phyloP scores from a whole-genome alignment of 2,888 invertebrate species.

The Himalopsyche kuldschensis region DNA sequence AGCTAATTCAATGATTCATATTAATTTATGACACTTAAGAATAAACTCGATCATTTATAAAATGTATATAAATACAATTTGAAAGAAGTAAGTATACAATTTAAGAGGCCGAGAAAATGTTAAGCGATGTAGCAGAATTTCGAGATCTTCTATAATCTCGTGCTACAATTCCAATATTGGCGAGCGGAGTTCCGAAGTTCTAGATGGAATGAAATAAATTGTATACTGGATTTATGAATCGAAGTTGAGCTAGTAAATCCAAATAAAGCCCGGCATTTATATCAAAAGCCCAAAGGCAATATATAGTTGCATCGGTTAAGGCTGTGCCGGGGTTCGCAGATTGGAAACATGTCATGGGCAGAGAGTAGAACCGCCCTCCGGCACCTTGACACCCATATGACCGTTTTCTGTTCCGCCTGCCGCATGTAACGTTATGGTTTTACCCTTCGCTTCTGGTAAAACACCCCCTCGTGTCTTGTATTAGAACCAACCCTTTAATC shows the following conservation, averaged over 20 bases:
- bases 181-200: not conserved
- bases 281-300: slow-evolving; percentile 3
- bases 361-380: slow-evolving; percentile 5
- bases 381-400: slow-evolving; percentile 1
- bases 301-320: not conserved
- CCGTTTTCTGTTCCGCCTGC: not conserved
- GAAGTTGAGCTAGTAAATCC: not conserved
- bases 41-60: no score
- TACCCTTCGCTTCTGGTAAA: not conserved
- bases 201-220: not conserved
- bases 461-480: not conserved
- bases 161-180: not conserved
- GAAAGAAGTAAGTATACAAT: no score
- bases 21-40: no score
- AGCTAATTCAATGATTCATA: no score
- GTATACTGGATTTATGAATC: not conserved
- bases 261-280: not conserved
- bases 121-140: no score
- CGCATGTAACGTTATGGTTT: not conserved
- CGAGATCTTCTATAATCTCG: no score
- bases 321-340: slow-evolving; percentile 15
- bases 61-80: no score
- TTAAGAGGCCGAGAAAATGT: no score
- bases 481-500: not conserved
- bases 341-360: slow-evolving; percentile 35